These are phyloP conservation scores for Coptotermes formosanus DNA, from an alignment of 1,140 invertebrate species.

Conservation along the genomic window DNA sequence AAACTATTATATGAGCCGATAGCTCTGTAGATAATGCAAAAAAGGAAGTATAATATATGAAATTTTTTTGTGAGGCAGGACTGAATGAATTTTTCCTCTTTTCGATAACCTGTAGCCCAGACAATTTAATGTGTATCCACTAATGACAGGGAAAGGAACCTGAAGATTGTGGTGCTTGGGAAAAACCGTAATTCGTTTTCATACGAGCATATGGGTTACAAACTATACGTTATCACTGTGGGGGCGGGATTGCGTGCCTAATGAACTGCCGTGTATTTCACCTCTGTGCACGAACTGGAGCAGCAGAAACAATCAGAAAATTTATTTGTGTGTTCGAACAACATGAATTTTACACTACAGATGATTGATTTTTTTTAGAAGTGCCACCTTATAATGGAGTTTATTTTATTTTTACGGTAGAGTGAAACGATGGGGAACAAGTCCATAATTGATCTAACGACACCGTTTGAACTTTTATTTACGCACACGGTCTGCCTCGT, in stretches of 20 bases:
- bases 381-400: not conserved
- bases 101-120: too few relatives aligned
- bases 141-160: too few relatives aligned
- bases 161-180: too few relatives aligned
- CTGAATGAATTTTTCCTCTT: too few relatives aligned
- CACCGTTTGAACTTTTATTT: slow-evolving; percentile 15
- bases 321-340: not conserved
- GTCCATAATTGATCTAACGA: not conserved
- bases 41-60: too few relatives aligned
- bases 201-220: too few relatives aligned
- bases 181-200: too few relatives aligned
- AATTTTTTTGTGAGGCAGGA: too few relatives aligned
- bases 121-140: too few relatives aligned
- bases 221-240: too few relatives aligned
- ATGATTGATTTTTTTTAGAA: not conserved
- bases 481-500: not conserved
- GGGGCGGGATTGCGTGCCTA: not conserved
- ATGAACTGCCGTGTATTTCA: not conserved
- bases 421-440: not conserved
- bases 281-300: not conserved
- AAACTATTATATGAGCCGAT: too few relatives aligned
- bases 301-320: not conserved
- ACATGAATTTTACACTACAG: not conserved
- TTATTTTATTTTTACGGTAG: slow-evolving; percentile 9
- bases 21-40: too few relatives aligned